These are phyloP conservation scores for Plectrocnemia conspersa DNA, from an alignment of 1,140 invertebrate species.

Conservation along the genomic window DNA sequence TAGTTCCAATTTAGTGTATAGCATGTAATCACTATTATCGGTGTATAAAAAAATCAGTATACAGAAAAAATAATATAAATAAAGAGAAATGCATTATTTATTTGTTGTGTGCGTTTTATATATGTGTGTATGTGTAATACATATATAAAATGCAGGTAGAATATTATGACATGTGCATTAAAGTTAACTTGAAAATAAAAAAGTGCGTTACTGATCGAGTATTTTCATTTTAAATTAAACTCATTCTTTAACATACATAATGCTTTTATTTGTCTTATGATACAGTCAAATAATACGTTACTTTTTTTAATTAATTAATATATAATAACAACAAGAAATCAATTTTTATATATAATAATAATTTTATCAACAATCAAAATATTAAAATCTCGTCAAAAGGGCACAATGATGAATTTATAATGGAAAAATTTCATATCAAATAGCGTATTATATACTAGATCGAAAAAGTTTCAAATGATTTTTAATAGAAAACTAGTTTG, in stretches of 20 bases:
- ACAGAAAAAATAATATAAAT: slow-evolving; percentile 2
- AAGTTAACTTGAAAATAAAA: slow-evolving; percentile 17
- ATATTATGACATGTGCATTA: slow-evolving; percentile 11
- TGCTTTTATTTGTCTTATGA: slow-evolving; percentile 26
- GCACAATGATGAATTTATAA: slow-evolving; percentile 11
- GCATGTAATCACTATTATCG: slow-evolving; percentile 7
- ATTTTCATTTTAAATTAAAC: not conserved
- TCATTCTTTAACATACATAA: slow-evolving; percentile 20
- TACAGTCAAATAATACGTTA: slow-evolving; percentile 29
- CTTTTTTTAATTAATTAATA: slow-evolving; percentile 19
- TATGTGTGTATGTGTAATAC: slow-evolving; percentile 8
- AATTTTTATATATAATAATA: slow-evolving; percentile 23
- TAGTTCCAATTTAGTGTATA: slow-evolving; percentile 15
- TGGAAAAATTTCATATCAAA: slow-evolving; percentile 19
- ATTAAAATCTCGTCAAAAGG: slow-evolving; percentile 14
- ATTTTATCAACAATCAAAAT: slow-evolving; percentile 18
- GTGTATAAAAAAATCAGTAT: slow-evolving; percentile 16
- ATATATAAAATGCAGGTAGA: slow-evolving; percentile 17
- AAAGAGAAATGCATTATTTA: slow-evolving; percentile 7
- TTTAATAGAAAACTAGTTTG: slow-evolving; percentile 7
- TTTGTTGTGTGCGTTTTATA: slow-evolving; percentile 8
- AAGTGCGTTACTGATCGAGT: not conserved
- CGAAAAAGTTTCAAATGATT: slow-evolving; percentile 15
- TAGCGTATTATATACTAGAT: slow-evolving; percentile 5
- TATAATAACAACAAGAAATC: slow-evolving; percentile 26